Percentiles rank a stretch among this genome's conserved stretches.
Conservation (phyloP, 2,888 invertebrate species). For the Nomada lathburiana region DNA sequence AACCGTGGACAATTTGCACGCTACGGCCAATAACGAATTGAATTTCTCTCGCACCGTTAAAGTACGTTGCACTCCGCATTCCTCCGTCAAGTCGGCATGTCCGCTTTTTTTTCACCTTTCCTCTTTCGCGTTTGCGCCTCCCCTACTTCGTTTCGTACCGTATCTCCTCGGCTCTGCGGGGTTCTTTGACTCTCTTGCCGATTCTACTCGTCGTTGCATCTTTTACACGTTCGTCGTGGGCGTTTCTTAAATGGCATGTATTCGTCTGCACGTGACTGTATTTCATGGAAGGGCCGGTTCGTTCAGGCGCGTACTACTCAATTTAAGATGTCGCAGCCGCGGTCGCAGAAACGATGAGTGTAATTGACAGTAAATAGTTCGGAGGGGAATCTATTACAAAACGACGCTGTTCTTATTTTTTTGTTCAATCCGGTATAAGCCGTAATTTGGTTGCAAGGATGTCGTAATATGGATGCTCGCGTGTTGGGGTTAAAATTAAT, state of each 20-base stretch:
- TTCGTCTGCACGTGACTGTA: background rate
- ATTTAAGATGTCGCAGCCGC: background rate
- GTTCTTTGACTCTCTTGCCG: conserved; percentile 15
- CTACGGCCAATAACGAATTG: conserved; percentile 52
- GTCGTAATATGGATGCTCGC: conserved; percentile 41
- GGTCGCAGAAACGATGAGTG: background rate
- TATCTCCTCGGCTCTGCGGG: background rate
- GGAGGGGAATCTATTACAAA: too few relatives aligned
- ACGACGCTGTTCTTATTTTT: too few relatives aligned
- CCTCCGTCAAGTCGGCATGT: background rate
- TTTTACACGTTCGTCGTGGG: background rate
- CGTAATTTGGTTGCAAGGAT: background rate
- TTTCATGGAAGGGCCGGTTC: too few relatives aligned
- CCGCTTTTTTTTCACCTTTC: background rate
- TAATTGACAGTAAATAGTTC: background rate
- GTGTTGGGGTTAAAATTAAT: conserved; percentile 28
- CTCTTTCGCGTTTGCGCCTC: conserved; percentile 2
- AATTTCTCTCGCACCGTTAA: conserved; percentile 60
- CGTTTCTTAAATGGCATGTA: background rate
- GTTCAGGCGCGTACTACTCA: too few relatives aligned
- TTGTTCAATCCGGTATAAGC: too few relatives aligned
- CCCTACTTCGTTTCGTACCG: background rate
- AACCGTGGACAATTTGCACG: conserved; percentile 41
- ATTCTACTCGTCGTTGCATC: background rate
- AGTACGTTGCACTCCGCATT: conserved; percentile 17